phyloP scores from a whole-genome alignment of 2,888 invertebrate species.

The Heliconius hortense region DNA sequence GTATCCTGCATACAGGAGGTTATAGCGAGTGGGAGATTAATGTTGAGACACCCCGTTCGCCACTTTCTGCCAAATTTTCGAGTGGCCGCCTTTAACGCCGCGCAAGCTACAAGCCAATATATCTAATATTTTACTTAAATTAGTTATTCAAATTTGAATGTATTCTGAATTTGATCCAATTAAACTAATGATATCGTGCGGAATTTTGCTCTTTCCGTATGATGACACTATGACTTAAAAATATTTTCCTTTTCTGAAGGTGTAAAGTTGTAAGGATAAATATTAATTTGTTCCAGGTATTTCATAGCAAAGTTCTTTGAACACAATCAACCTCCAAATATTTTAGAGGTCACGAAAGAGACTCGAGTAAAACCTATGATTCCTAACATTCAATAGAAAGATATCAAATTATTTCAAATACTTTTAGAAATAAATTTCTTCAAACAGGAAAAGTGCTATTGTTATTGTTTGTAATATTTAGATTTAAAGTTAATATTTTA shows the following conservation, averaged over 20 bases:
- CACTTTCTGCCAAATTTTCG: too few relatives aligned
- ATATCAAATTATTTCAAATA: not conserved
- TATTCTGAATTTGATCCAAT: too few relatives aligned
- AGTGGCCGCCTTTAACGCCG: too few relatives aligned
- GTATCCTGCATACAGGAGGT: too few relatives aligned
- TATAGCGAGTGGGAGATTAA: too few relatives aligned
- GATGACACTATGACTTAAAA: not conserved
- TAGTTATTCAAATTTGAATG: too few relatives aligned
- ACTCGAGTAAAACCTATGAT: constrained; percentile 14
- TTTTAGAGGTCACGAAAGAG: constrained; percentile 47
- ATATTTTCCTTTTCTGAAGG: not conserved
- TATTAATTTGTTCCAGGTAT: constrained; percentile 58
- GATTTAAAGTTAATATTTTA: not conserved
- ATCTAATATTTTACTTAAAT: too few relatives aligned
- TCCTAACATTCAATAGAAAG: constrained; percentile 15
- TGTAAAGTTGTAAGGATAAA: not conserved
- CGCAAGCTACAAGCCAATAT: too few relatives aligned
- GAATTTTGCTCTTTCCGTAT: not conserved
- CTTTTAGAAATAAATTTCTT: constrained; percentile 12
- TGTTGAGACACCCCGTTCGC: too few relatives aligned
- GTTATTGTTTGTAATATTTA: not conserved
- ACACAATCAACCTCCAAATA: constrained; percentile 54
- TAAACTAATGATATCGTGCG: not conserved
- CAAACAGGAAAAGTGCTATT: not conserved
- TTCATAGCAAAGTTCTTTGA: constrained; percentile 77